Evolutionary conservation across 2,113 vertebrate species (phyloP).

Genomic region (Strigops habroptila): DNA sequence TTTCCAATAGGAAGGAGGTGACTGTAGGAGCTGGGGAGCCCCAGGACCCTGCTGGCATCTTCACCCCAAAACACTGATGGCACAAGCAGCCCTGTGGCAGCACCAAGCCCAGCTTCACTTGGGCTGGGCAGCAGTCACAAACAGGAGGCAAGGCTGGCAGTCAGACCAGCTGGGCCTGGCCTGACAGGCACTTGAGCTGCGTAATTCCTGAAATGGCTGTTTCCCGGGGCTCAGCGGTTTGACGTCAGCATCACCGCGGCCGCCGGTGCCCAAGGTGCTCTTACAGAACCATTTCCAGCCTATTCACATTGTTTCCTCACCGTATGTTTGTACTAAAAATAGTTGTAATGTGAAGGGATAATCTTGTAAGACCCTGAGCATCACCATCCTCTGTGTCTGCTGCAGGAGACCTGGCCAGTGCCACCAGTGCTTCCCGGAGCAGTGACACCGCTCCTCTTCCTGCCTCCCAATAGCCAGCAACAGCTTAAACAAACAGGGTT

Average conservation of each 20-base stretch:
- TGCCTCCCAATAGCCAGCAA: background rate
- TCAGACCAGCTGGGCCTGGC: background rate
- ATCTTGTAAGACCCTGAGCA: background rate
- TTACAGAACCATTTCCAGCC: slow-evolving; percentile 47
- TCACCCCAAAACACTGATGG: background rate
- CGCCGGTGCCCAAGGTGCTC: slow-evolving; percentile 45
- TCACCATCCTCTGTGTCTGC: accelerated
- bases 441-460: accelerated
- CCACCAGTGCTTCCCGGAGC: accelerated
- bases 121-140: background rate
- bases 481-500: background rate
- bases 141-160: background rate
- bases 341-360: background rate
- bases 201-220: background rate
- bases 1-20: background rate
- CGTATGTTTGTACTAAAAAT: slow-evolving; percentile 37
- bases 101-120: background rate
- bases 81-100: background rate
- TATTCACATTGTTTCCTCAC: slow-evolving; percentile 28
- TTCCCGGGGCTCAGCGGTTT: slow-evolving; percentile 1
- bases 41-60: background rate
- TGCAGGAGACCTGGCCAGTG: background rate
- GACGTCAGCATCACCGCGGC: background rate
- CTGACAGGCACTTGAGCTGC: background rate
- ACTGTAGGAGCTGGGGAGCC: background rate